Base-by-base conservation (phyloP, 2,113 vertebrate species). In the Athene cunicularia region DNA sequence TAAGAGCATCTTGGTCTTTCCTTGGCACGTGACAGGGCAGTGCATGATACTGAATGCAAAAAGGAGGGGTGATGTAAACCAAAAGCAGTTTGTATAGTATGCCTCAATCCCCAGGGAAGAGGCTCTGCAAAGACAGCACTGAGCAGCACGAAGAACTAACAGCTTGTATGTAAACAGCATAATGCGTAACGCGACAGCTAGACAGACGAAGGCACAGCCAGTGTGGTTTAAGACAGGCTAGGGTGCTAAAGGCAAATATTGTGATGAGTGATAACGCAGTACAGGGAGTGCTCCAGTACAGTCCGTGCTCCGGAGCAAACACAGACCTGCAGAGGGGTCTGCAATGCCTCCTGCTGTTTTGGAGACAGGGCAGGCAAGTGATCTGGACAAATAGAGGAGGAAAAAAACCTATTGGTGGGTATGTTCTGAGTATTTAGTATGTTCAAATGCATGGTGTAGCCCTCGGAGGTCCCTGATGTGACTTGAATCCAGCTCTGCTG, bases 161-260 rank as follows among this genome's bases (percentile, higher is more conserved):
- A 91, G 87, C 80, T 53, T 88, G 83, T 79, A 87, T 79, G 77
- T 63, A 83, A 89, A 94, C 71, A 88, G 92, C 85, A 39, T 66
- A 52, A 79, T 33, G 88, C 53, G 55, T 72, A 68, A 73, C 0
- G 4, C 88, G 87, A 66, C 86, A 66, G 85, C 43, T n/a, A 30
- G 74, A 32, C 63, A 85, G 87, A n/a, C 20, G 2, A 76, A 68
- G 68, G 94, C 37, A 35, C 56, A 58, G 80, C 14, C n/a, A 27
- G 70, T 1, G 39, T 88, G 72, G 52, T n/a, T 60, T 35, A 43
- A 70, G 84, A 35, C 50, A 49, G 41, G 72, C 60, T 15, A 18
- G 80, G 89, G 76, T 47, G 70, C 14, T 68, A 27, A 93, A 91
- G 86, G 56, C 71, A 93, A 96, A 91, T 53, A 91, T 32, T 72